Evolutionary conservation across 2,888 invertebrate genomes (phyloP), one percentile per base, ranked within the genome.

Genomic region (Xestia c-nigrum): DNA sequence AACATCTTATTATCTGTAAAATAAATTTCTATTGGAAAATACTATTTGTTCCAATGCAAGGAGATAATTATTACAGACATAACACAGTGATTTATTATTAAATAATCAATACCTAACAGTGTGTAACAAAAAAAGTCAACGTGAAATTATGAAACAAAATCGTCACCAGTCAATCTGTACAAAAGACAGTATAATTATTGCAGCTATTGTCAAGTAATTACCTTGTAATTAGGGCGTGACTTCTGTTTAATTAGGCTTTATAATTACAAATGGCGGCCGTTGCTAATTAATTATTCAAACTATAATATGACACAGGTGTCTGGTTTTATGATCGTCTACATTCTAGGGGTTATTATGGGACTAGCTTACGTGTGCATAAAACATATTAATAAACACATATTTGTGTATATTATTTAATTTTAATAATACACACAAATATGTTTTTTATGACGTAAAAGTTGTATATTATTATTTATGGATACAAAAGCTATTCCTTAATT

Each of bases 211-310:
- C 7, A 9, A 67, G 80, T 38, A 59, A 64, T 83, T 73, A 75
- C 57, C 12, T 31, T 74, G 46, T 84, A 78, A 78, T 80, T 69
- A 68, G 50, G 31, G 59, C 46, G 64, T 52, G 65, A 73, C 71
- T 52, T 72, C 70, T n/a, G 50, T 72, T 72, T 87, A 79, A 83
- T 87, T 64, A 81, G 46, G 43, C 43, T 74, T 57, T n/a, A 65
- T 82, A 79, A 85, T 86, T 78, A 75, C 64, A 57, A 69, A 64
- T 71, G 57, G 50, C 68, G 12, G 65, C 43, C 31, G 43, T 72
- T 65, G 47, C 68, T 57, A 64, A 79, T 87, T 79, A 71, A 76
- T 78, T 76, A 85, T 80, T 85, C 63, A 85, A 74, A 74, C 67
- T 72, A 73, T 72, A 78, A 77, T 74, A 24, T 66, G 43, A 67